Conservation (phyloP, 2,797 vertebrate species). For the Coregonus ussuriensis region DNA sequence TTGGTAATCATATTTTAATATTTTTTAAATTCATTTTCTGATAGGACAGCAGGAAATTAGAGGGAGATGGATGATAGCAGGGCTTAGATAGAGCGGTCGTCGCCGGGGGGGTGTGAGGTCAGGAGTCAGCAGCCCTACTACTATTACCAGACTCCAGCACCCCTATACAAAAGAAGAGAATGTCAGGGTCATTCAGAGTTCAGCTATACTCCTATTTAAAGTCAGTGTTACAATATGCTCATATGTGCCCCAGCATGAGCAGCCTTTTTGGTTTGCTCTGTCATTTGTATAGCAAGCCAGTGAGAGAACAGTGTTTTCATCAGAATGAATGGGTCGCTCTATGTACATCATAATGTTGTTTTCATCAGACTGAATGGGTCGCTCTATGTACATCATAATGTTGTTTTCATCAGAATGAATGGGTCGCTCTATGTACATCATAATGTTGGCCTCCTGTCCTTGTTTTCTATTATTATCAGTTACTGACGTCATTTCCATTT, state of each 20-base stretch:
- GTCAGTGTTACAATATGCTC: constrained; percentile 59
- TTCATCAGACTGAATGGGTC: not conserved
- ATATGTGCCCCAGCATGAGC: constrained; percentile 39
- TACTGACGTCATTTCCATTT: constrained; percentile 15
- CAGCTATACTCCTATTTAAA: constrained; percentile 27
- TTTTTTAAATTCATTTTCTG: no score
- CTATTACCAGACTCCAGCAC: no score
- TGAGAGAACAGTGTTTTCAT: no score
- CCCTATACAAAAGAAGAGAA: no score
- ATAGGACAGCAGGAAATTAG: no score
- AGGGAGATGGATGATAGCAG: no score
- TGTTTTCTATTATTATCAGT: constrained; percentile 34
- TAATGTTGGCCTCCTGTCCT: not conserved
- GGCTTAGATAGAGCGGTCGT: no score
- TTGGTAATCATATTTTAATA: not conserved
- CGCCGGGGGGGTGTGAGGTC: no score
- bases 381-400: no score
- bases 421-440: not conserved
- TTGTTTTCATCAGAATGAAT: no score
- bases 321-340: not conserved
- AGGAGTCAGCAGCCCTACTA: no score
- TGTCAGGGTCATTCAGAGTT: not conserved
- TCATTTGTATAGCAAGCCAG: constrained; percentile 42
- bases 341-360: no score
- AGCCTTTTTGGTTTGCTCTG: constrained; percentile 31